These are phyloP conservation scores for Lithophane leautieri DNA, from an alignment of 2,888 invertebrate species.

Conservation along the genomic window DNA sequence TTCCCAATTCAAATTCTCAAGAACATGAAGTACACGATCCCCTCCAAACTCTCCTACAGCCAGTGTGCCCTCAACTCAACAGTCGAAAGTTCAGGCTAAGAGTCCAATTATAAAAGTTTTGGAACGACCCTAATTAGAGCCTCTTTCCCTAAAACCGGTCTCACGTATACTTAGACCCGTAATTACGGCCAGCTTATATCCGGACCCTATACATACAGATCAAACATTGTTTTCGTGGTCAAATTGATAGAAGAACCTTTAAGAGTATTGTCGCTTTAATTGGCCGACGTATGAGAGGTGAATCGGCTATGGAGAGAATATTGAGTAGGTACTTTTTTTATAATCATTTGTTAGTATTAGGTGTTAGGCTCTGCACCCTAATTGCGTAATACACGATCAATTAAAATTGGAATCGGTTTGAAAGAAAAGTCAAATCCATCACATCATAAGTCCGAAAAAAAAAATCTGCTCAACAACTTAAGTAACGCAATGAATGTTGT, in stretches of 20 bases:
- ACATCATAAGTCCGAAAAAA: too few species aligned
- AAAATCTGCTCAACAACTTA: too few species aligned
- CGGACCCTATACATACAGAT: constrained; percentile 24
- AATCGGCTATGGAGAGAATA: background rate
- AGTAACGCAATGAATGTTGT: too few species aligned
- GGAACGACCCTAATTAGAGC: constrained; percentile 78
- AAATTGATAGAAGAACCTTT: constrained; percentile 1
- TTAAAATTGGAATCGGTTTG: too few species aligned
- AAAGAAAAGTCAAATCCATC: too few species aligned
- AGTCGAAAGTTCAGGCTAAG: constrained; percentile 63
- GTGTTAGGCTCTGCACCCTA: background rate
- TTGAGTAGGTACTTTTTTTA: background rate
- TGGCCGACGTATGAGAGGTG: background rate
- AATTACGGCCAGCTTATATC: constrained; percentile 48
- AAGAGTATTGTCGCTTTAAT: constrained; percentile 9
- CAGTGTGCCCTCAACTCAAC: constrained; percentile 46
- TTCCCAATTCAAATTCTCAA: constrained; percentile 8
- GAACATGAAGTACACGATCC: background rate
- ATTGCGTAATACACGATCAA: too few species aligned
- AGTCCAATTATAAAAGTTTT: constrained; percentile 83
- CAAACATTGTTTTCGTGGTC: constrained; percentile 37
- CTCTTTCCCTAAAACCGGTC: constrained; percentile 38
- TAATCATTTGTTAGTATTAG: background rate
- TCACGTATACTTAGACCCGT: constrained; percentile 49
- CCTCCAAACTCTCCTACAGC: background rate